Evolutionary conservation across 2,888 invertebrate genomes (phyloP), one percentile per base, ranked within the genome.

Genomic region (Portevinia maculata): DNA sequence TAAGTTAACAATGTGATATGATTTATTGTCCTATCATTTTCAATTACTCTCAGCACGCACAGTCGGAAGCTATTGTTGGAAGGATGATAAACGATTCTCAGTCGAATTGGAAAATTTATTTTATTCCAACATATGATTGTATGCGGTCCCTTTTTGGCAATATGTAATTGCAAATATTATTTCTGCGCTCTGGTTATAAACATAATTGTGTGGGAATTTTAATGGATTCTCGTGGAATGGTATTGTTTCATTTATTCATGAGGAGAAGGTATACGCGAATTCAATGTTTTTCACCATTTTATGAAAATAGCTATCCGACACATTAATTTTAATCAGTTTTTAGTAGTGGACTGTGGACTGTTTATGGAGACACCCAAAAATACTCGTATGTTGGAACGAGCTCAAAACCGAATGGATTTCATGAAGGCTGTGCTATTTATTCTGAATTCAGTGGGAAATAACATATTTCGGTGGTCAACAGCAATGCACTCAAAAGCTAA

Each of bases 1-100:
- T 81, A 60, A 71, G 75, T 65, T 76, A 75, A 81, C 81, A 65
- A 81, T 76, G 70, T 71, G 60, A 60, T 65, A 71, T 81, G 81
- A 81, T 81, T 81, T 75, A 81, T 81, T 65, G 65, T 81, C 28
- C 64, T 76, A 70, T 81, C 60, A 59, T 52, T 70, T 81, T 81
- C 81, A 81, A 70, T 70, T 79, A 79, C 62, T 50, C 55, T 28
- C 39, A 7, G 8, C 39, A 13, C 4, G 5, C 44, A 11, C 17
- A 0, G 1, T 4, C 34, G 9, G 3, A 34, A 0, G 11, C 8
- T 44, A 11, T 19, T 19, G 9, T n/a, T 46, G 44, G n/a, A 9
- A 30, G 34, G 37, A 76, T 81, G 70, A 71, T 76, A 65, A 81
- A 75, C 64, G 48, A 71, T 37, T 21, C 52, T 75, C 21, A 17